Base-by-base conservation (phyloP, 2,888 invertebrate genomes). In the Brachypalpus laphriformis region DNA sequence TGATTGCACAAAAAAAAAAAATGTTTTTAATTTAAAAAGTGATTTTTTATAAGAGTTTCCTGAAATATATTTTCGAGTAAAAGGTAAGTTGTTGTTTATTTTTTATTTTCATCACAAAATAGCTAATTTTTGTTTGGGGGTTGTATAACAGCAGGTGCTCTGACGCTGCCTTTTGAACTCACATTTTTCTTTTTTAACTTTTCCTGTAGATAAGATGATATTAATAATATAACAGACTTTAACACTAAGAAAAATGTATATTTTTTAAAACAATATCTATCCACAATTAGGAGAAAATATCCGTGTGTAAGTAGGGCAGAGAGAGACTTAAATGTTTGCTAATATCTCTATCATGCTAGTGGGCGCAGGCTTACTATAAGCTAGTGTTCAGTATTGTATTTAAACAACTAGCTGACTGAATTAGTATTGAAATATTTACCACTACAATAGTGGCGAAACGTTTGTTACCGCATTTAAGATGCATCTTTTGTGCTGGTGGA, bases 101-200 rank as follows among this genome's bases (percentile, higher is more conserved):
- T 49, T 34, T 31, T 40, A 31, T 66, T 14, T 22, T 59, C 16
- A 45, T 47, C 7, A 20, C 11, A 47, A 7, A 71, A 20, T 25
- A 25, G 28, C 18, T 75, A 57, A 25, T 66, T 59, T 47, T 28
- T 47, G 47, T 45, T n/a, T 34, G n/a, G 51, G 70, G 75, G 37
- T 59, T 59, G 14, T 59, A 37, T 81, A 81, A 81, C 68, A 81
- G 76, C 82, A 76, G 82, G 76, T 76, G 76, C 37, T 65, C 22
- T 54, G 49, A 47, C 9, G 70, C 34, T 70, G 56, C 31, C 42
- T 57, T 37, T 34, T 31, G 16, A 9, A 45, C 22, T 54, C 25
- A 37, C 18, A 65, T 63, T 63, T 63, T 18, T 57, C 47, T 28
- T 16, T 56, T 18, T 57, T 76, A 82, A 68, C 49, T 34, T 66